Conservation (phyloP, 2,113 vertebrate genomes). For the Hippocampus abdominalis region DNA sequence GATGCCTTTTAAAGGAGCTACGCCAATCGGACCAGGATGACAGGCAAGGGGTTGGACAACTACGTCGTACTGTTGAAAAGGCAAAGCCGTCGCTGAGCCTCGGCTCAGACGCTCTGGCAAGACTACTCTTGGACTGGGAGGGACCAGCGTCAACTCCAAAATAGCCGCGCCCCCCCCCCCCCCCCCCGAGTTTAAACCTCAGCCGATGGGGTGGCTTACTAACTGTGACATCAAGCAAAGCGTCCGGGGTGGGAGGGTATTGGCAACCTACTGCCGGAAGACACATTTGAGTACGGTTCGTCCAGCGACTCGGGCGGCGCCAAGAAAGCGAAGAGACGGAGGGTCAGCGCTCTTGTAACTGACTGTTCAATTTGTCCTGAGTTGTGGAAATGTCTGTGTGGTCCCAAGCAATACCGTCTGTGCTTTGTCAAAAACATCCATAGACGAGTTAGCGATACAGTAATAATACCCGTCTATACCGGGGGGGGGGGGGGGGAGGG, state of each 20-base stretch:
- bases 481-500: conserved; percentile 74
- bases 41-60: conserved; percentile 55
- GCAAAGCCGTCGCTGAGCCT: conserved; percentile 60
- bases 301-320: conserved; percentile 66
- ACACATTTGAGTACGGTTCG: conserved; percentile 57
- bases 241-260: too few species aligned
- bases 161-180: conserved; percentile 46
- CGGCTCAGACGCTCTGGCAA: conserved; percentile 55
- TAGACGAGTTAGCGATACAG: conserved; percentile 82
- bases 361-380: conserved; percentile 90
- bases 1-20: conserved; percentile 73
- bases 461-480: conserved; percentile 84
- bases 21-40: conserved; percentile 52
- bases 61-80: conserved; percentile 65
- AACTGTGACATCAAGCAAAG: conserved; percentile 50
- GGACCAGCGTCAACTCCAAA: conserved; percentile 43
- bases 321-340: conserved; percentile 68
- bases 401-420: conserved; percentile 94
- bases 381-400: conserved; percentile 88
- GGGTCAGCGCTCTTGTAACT: conserved; percentile 78
- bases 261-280: conserved; percentile 59
- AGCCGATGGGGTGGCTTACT: conserved; percentile 56
- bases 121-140: conserved; percentile 52
- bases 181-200: conserved; percentile 34
- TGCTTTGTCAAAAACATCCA: conserved; percentile 92